Conservation (phyloP, 2,113 vertebrate genomes). For the Rattus rattus region DNA sequence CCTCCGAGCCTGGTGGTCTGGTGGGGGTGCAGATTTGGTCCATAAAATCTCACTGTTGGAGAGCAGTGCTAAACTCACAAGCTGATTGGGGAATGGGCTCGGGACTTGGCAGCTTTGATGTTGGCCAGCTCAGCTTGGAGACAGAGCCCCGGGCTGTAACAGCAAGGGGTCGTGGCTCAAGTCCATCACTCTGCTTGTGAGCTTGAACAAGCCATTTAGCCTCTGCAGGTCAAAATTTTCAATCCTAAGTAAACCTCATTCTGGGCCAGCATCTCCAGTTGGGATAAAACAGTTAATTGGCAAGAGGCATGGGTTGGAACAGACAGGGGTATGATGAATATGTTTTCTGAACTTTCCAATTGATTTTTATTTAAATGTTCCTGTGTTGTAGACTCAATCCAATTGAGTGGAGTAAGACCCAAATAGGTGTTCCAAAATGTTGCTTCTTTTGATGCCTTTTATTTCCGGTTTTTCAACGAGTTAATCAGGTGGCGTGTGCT, state of each 20-base stretch:
- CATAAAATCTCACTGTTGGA: slow-evolving; percentile 75
- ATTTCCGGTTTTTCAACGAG: slow-evolving; percentile 15
- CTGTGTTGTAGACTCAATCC: not conserved
- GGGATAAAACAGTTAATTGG: not conserved
- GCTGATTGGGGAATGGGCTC: not conserved
- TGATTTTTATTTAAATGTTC: not conserved
- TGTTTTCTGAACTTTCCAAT: not conserved
- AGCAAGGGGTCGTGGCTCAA: not conserved
- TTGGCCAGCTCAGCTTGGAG: not conserved
- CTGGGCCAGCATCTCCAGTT: not conserved
- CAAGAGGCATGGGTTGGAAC: not conserved
- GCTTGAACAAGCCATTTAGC: slow-evolving; percentile 16
- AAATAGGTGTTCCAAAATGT: not conserved
- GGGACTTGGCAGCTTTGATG: slow-evolving; percentile 34
- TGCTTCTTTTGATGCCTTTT: slow-evolving; percentile 23
- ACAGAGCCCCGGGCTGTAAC: not conserved
- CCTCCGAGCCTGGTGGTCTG: slow-evolving; percentile 57
- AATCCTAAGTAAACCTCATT: not conserved
- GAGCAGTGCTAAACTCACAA: slow-evolving; percentile 66
- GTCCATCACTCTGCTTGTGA: not conserved
- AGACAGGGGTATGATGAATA: not conserved
- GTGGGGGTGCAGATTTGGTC: slow-evolving; percentile 57
- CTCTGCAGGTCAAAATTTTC: slow-evolving; percentile 31
- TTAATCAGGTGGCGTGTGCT: not conserved
- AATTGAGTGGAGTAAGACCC: not conserved